These are phyloP conservation scores for Apis cerana DNA, from an alignment of 1,140 invertebrate species.

Conservation along the genomic window DNA sequence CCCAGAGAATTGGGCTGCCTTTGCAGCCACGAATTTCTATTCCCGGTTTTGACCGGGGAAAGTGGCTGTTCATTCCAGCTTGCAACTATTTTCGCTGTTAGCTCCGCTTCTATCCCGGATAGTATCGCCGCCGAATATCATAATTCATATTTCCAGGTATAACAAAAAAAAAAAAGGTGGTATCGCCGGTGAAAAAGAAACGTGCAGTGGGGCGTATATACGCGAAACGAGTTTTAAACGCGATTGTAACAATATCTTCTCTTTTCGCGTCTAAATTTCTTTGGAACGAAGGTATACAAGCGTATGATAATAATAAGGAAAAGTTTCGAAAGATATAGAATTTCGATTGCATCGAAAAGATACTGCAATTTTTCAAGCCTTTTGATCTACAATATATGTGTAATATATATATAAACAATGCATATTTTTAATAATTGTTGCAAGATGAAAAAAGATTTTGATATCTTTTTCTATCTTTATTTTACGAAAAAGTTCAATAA, in stretches of 20 bases:
- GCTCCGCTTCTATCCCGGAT: slow-evolving; percentile 30
- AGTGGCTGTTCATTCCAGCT: slow-evolving; percentile 78
- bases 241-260: neutral
- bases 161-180: slow-evolving; percentile 25
- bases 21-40: slow-evolving; percentile 74
- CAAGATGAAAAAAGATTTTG: too few relatives aligned
- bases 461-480: too few relatives aligned
- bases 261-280: neutral
- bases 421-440: too few relatives aligned
- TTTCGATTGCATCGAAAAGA: too few relatives aligned
- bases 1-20: slow-evolving; percentile 73
- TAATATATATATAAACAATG: too few relatives aligned
- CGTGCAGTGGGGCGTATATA: neutral
- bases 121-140: slow-evolving; percentile 52
- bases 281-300: neutral
- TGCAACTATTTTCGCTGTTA: slow-evolving; percentile 73
- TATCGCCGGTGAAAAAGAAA: slow-evolving; percentile 6
- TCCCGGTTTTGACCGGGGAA: slow-evolving; percentile 73
- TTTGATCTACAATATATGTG: too few relatives aligned
- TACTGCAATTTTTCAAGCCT: too few relatives aligned
- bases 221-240: slow-evolving; percentile 8
- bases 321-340: too few relatives aligned
- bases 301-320: neutral
- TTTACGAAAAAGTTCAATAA: too few relatives aligned
- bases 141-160: slow-evolving; percentile 55